These are phyloP conservation scores for Leptinotarsa rubiginosa DNA, from an alignment of 2,888 invertebrate species.

Conservation along the genomic window DNA sequence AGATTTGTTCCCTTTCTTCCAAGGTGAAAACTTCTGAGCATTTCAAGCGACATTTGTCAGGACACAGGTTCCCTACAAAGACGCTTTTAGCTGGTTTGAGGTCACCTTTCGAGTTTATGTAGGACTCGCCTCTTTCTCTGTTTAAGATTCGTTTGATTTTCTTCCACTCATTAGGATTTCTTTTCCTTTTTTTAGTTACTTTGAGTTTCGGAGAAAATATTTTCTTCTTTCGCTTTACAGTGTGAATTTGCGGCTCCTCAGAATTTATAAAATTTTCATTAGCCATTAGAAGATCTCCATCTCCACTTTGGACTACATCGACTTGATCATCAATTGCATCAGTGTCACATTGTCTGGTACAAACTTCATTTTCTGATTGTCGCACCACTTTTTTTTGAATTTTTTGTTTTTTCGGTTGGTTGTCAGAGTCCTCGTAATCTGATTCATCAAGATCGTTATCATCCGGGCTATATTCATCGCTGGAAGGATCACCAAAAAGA, in stretches of 20 bases:
- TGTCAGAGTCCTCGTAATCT: not conserved
- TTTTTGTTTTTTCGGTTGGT: too few relatives aligned
- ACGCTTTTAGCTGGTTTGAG: not conserved
- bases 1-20: not conserved
- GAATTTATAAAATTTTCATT: not conserved
- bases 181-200: not conserved
- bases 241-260: not conserved
- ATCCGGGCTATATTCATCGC: conserved; percentile 1
- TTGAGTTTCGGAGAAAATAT: not conserved
- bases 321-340: not conserved
- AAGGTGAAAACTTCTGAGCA: not conserved
- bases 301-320: not conserved
- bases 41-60: not conserved
- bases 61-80: not conserved
- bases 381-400: not conserved
- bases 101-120: not conserved
- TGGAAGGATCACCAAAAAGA: not conserved
- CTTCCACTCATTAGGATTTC: not conserved
- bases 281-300: not conserved
- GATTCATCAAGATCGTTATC: conserved; percentile 1
- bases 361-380: not conserved
- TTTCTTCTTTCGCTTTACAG: not conserved
- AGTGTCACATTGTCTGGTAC: not conserved
- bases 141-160: not conserved
- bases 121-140: not conserved